Base-by-base conservation (phyloP, 1,140 invertebrate species). In the Mercenaria mercenaria region DNA sequence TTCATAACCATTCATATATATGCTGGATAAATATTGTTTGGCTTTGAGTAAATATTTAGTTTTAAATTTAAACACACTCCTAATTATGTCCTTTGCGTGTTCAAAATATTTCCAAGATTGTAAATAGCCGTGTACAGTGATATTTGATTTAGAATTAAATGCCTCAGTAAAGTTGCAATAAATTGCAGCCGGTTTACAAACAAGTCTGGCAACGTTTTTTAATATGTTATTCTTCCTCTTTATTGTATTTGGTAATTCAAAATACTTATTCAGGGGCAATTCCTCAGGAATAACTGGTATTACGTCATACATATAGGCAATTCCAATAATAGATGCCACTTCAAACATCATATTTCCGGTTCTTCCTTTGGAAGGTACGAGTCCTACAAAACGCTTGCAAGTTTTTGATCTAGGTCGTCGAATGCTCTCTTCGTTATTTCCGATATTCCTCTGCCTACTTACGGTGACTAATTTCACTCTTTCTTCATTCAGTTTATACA, bases 81-180 rank as follows among this genome's bases (percentile, higher is more conserved):
- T 32, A 13, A 91, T 43, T 8, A 50, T 41, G 32, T 43, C 32
- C 26, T 52, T 23, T 34, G 20, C 8, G 11, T 77, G 34, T 20
- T 56, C 20, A 23, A 74, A 90, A 47, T 67, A 79, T 41, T 34
- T 79, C 81, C 74, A 82, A 26, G 52, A 64, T 37, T 86, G 64
- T 20, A 76, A 67, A 67, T 76, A 86, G 0, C 85, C 80, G 6
- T 4, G 0, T 90, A 2, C 0, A 26, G 20, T n/a, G 26, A 4
- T 26, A 26, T 76, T 26, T 2, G 6, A 50, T 6, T n/a, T 3
- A 15, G 13, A n/a, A 1, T 29, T 26, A 64, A 64, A 6, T 64
- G n/a, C 29, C 29, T 64, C 29, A 26, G 10, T n/a, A 6, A 64
- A 64, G n/a, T n/a, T n/a, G 20, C 29, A 29, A 47, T 56, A 56